Conservation (phyloP, 2,113 vertebrate genomes). For the Xyliphius kryptos region DNA sequence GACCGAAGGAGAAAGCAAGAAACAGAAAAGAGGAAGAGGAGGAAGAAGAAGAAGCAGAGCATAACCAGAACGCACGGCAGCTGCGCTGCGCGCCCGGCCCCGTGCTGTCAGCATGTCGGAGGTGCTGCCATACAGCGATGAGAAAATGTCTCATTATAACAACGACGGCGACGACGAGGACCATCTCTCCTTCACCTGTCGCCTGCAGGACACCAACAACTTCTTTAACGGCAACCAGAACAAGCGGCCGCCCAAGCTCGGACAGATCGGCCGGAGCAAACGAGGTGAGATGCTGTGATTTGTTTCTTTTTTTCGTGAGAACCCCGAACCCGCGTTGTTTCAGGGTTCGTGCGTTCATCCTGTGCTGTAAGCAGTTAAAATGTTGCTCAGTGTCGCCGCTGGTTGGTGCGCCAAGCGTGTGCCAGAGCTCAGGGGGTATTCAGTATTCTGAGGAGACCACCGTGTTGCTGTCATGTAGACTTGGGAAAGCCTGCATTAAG, state of each 20-base stretch:
- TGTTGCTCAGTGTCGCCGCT: too few species aligned
- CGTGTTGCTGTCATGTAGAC: not conserved
- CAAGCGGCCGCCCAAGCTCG: conserved; percentile 92
- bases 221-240: conserved; percentile 87
- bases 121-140: conserved; percentile 90
- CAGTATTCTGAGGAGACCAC: not conserved
- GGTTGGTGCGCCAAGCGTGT: conserved; percentile 11
- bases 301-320: not conserved
- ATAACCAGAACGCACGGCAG: conserved; percentile 12
- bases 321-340: not conserved
- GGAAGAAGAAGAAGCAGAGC: not conserved
- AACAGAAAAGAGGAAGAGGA: too few species aligned
- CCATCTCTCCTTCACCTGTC: conserved; percentile 95
- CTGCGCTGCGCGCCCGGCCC: conserved; percentile 43
- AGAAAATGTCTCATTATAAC: conserved; percentile 91
- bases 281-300: conserved; percentile 63
- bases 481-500: not conserved
- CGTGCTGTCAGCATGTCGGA: conserved; percentile 78
- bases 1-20: not conserved
- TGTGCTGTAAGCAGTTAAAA: not conserved
- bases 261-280: conserved; percentile 92
- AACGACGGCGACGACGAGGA: conserved; percentile 81
- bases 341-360: not conserved
- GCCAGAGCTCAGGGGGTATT: not conserved
- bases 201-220: conserved; percentile 95